Evolutionary conservation across 2,113 vertebrate species (phyloP), one percentile per base, ranked within the genome.

Genomic region (Corythornis cristatus): DNA sequence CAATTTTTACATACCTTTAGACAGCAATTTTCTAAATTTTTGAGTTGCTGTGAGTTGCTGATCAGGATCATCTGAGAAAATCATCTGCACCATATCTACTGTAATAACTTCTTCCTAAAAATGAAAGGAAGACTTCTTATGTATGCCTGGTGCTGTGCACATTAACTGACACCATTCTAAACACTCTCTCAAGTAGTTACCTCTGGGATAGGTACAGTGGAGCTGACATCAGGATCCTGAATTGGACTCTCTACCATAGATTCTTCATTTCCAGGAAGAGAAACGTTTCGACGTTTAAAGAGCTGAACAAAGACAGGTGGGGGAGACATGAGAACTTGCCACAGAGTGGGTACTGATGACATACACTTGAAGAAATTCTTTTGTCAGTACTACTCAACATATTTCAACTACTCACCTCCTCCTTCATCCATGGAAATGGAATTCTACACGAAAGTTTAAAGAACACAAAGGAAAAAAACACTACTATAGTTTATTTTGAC

Each of bases 41-140:
- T 99, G 99, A 80, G 99, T 99, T 74, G 99, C 99, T 88, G 98
- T 97, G 26, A 99, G 98, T 11, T 99, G 99, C 74, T 99, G 98
- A 82, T 99, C 98, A 74, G 98, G 97, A 92, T 99, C 98, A 79
- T 99, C 98, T 1, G 99, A 99, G 96, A 99, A 99, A 95, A 99
- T 98, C 99, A 99, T 99, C 95, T 99, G 98, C 77, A 99, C 96
- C 99, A 99, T 98, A 93, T 99, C 99, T 86, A 98, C 96, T 4
- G 99, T 99, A 97, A 99, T 99, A 87, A 99, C 98, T 88, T 98
- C 98, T 91, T 99, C 99, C 99, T 99, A 96, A 95, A 97, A 97
- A 86, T 25, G 5, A 82, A 83, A 93, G 53, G 8, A 94, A 15
- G 11, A 79, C 75, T 81, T 71, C 31, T 88, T 72, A 77, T 1